Conservation (phyloP, 2,113 vertebrate genomes). For the Nyctibius bracteatus region DNA sequence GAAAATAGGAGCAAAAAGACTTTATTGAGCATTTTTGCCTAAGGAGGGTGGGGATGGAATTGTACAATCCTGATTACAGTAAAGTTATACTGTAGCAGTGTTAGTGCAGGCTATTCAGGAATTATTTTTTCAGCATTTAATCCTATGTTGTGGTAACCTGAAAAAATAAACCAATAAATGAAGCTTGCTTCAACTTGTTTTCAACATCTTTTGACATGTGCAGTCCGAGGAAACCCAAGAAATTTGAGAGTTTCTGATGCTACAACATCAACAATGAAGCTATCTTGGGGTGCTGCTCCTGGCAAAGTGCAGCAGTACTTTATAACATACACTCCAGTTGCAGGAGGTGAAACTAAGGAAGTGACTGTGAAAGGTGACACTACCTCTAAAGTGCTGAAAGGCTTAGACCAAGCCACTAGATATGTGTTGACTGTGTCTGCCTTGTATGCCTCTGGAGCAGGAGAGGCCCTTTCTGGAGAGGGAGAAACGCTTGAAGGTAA, state of each 20-base stretch:
- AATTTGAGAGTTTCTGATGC: conserved; percentile 86
- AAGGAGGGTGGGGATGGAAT: background rate
- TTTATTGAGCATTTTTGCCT: background rate
- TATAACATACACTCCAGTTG: conserved; percentile 80
- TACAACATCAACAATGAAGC: conserved; percentile 88
- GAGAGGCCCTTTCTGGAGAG: conserved; percentile 86
- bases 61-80: background rate
- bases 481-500: conserved; percentile 96
- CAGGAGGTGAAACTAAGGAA: conserved; percentile 87
- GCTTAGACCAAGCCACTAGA: conserved; percentile 82
- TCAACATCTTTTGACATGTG: conserved; percentile 38
- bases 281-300: conserved; percentile 87
- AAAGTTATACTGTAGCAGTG: background rate
- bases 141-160: background rate
- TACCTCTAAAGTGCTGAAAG: conserved; percentile 78
- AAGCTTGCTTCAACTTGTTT: background rate
- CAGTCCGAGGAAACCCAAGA: conserved; percentile 88
- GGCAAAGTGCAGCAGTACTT: conserved; percentile 90
- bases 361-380: conserved; percentile 81
- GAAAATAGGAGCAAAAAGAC: background rate
- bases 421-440: conserved; percentile 91
- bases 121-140: background rate
- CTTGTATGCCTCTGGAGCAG: conserved; percentile 85
- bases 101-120: background rate
- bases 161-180: background rate